phyloP scores from a whole-genome alignment of 2,113 vertebrate genomes.

The Oncorhynchus clarkii region DNA sequence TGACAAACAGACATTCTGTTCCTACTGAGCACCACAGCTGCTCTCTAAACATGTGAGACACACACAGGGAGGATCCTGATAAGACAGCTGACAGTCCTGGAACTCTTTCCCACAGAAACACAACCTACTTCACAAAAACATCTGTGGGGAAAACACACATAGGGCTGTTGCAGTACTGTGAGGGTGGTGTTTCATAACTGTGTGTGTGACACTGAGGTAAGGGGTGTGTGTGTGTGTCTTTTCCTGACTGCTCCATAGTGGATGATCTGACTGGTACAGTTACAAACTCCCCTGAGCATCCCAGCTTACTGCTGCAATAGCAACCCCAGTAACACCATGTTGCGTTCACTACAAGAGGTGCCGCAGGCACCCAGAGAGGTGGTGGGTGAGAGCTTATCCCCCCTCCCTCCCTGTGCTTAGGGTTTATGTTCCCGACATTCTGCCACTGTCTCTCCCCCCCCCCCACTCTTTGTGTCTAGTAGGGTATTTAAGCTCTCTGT shows the following conservation, averaged over 20 bases:
- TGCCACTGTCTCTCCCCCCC: too few species aligned
- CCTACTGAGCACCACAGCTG: constrained; percentile 48
- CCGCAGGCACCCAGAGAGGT: too few species aligned
- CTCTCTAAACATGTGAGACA: constrained; percentile 47
- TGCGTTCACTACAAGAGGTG: too few species aligned
- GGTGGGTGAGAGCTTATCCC: too few species aligned
- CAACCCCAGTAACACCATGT: too few species aligned
- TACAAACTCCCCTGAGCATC: too few species aligned
- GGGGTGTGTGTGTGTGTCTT: neutral
- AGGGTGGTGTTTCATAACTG: neutral
- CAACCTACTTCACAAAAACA: neutral
- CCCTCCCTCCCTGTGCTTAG: too few species aligned
- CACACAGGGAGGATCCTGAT: constrained; percentile 37
- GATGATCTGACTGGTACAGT: too few species aligned
- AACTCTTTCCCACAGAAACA: neutral
- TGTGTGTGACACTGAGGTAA: too few species aligned
- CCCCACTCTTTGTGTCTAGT: neutral
- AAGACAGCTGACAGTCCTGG: constrained; percentile 24
- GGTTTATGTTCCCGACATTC: too few species aligned
- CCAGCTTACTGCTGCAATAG: too few species aligned
- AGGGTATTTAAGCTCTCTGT: neutral
- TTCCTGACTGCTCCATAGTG: too few species aligned
- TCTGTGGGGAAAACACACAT: neutral
- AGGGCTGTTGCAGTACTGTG: neutral
- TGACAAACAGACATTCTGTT: constrained; percentile 67